These are phyloP conservation scores for Dasysyrphus tricinctus DNA, from an alignment of 2,888 invertebrate species.

Conservation along the genomic window DNA sequence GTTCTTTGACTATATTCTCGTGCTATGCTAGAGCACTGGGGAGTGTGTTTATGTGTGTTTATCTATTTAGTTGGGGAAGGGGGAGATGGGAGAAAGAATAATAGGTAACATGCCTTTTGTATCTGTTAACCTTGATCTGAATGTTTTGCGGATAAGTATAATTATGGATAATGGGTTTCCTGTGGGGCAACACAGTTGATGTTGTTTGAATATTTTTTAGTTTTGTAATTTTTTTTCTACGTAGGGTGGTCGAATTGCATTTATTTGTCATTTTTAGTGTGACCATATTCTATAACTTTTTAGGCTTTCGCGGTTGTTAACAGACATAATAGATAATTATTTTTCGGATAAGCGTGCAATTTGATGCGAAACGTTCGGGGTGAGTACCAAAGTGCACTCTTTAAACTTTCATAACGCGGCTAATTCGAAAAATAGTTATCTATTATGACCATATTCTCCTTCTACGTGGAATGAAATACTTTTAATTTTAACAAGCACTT, in stretches of 20 bases:
- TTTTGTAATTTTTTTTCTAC: not conserved
- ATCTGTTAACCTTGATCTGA: constrained; percentile 67
- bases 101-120: constrained; percentile 27
- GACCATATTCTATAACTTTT: not conserved
- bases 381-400: no score
- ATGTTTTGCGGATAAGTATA: constrained; percentile 53
- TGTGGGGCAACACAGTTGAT: constrained; percentile 40
- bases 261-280: not conserved
- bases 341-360: no score
- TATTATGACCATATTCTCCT: no score
- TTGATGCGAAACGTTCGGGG: no score
- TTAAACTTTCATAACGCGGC: no score
- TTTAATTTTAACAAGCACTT: no score
- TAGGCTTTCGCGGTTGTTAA: no score
- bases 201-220: constrained; percentile 10
- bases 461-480: no score
- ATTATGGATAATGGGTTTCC: constrained; percentile 70
- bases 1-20: constrained; percentile 62
- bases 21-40: not conserved
- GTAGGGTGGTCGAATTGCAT: constrained; percentile 1
- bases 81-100: constrained; percentile 1
- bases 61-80: not conserved
- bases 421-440: no score
- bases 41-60: not conserved
- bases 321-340: no score